These are phyloP conservation scores for Rhopalosiphum maidis DNA, from an alignment of 1,140 invertebrate species.

Conservation along the genomic window DNA sequence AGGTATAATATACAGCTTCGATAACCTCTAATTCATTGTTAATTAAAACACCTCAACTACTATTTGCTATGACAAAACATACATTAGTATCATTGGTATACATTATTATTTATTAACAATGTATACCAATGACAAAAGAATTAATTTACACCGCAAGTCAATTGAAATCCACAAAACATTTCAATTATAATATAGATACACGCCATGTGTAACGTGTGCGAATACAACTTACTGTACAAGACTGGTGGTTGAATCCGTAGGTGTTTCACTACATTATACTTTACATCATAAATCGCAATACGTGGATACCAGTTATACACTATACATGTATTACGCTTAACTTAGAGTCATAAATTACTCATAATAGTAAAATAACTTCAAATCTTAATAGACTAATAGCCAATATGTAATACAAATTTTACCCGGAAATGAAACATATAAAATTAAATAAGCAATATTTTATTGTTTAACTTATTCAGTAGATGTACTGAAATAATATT, in stretches of 20 bases:
- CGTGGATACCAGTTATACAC: neutral
- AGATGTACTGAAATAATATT: neutral
- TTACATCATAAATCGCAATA: neutral
- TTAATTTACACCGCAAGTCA: neutral
- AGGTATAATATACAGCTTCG: no score
- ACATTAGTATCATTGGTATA: no score
- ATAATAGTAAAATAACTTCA: neutral
- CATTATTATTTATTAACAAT: neutral
- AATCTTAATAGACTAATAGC: neutral
- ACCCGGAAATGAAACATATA: neutral
- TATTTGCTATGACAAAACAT: no score
- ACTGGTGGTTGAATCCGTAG: neutral
- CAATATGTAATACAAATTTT: neutral
- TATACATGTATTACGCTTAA: neutral
- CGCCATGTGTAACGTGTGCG: no score
- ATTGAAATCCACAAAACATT: neutral
- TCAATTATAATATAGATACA: neutral
- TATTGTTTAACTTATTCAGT: neutral
- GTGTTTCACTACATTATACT: neutral
- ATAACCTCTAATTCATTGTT: no score
- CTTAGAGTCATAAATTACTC: no score
- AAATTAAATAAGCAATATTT: neutral
- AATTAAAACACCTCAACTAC: no score
- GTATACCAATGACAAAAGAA: neutral
- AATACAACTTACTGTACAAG: neutral